A percentile compares a stretch with the other conserved stretches of the same genome.
Conservation (phyloP, 2,113 vertebrate genomes). For the Empidonax traillii region DNA sequence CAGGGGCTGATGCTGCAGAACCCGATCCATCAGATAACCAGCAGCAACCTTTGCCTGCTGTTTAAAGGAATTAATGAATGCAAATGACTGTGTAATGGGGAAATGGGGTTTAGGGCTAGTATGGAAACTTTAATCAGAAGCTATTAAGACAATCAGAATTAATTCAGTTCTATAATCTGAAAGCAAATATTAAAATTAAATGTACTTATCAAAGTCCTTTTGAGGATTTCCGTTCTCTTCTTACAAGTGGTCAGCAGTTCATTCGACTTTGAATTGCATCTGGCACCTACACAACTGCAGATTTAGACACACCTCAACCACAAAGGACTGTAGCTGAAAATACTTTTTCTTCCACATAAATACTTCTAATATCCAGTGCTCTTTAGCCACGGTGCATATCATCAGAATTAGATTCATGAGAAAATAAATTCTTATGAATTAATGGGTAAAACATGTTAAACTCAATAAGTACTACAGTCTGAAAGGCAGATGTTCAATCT, state of each 20-base stretch:
- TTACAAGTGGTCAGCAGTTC: neutral
- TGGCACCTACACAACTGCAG: neutral
- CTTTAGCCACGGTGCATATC: accelerated
- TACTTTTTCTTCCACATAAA: neutral
- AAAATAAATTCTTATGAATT: neutral
- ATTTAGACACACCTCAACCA: neutral
- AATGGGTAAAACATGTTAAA: neutral
- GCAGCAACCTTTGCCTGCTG: neutral
- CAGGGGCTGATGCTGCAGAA: neutral
- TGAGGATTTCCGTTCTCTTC: neutral
- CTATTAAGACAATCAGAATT: neutral
- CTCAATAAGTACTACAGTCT: neutral
- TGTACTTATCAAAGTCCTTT: neutral
- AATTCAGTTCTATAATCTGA: neutral
- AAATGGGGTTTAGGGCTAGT: neutral
- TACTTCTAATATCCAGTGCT: neutral
- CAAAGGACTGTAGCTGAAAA: neutral
- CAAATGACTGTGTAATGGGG: neutral
- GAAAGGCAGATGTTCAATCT: neutral
- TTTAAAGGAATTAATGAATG: neutral
- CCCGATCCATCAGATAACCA: neutral
- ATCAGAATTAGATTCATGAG: neutral
- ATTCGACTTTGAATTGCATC: neutral
- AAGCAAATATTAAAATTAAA: neutral
- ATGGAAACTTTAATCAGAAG: neutral